phyloP scores from a whole-genome alignment of 2,888 invertebrate species.

The Nemoura dubitans region DNA sequence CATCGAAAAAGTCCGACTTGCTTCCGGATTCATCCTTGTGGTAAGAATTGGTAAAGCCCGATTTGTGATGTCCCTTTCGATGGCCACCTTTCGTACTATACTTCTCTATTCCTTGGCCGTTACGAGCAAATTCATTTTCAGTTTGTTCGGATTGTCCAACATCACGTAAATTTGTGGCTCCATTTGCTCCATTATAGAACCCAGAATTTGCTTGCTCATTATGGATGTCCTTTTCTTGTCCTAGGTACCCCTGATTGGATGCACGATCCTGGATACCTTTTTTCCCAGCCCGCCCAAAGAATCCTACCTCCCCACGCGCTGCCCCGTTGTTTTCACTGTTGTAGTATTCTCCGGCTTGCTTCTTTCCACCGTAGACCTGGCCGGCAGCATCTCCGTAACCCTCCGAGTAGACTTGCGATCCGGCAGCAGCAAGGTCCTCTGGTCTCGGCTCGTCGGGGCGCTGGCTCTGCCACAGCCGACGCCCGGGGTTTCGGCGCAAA shows the following conservation, averaged over 20 bases:
- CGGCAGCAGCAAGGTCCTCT: conserved; percentile 35
- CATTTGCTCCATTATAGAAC: conserved; percentile 42
- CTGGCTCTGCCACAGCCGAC: background rate
- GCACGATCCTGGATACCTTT: conserved; percentile 40
- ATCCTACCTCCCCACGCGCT: conserved; percentile 47
- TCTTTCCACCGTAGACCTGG: conserved; percentile 38
- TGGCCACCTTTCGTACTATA: conserved; percentile 48
- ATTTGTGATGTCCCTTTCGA: conserved; percentile 51
- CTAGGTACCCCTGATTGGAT: conserved; percentile 43
- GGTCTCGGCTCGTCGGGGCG: background rate
- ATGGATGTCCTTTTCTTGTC: conserved; percentile 35
- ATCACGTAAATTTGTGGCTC: conserved; percentile 47
- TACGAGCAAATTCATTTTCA: conserved; percentile 47
- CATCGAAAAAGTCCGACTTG: conserved; percentile 52
- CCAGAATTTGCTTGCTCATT: conserved; percentile 42
- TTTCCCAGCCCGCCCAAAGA: conserved; percentile 47
- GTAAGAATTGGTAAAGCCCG: conserved; percentile 52
- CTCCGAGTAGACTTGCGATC: conserved; percentile 38
- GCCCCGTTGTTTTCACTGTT: conserved; percentile 40
- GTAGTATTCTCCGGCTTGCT: conserved; percentile 28
- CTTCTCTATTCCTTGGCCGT: conserved; percentile 46
- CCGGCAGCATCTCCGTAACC: conserved; percentile 28
- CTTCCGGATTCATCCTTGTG: conserved; percentile 53
- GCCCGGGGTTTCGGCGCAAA: conserved; percentile 22
- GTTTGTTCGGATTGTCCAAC: conserved; percentile 48